Evolutionary conservation across 1,140 invertebrate species (phyloP), one percentile per base, ranked within the genome.

Genomic region (Drosophila suzukii): DNA sequence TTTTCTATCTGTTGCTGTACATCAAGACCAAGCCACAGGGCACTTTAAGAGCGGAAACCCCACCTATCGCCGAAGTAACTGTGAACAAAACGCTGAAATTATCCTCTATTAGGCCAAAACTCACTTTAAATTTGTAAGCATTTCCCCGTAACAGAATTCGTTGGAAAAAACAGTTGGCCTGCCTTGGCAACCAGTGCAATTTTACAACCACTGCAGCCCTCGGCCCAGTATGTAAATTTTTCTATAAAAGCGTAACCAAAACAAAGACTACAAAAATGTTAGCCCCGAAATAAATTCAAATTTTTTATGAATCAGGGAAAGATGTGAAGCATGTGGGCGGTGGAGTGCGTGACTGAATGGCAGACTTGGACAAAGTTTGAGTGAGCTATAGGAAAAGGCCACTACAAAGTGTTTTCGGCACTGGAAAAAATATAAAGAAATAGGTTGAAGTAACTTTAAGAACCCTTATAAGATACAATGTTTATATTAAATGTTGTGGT

Each of bases 241-340:
- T 24, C 15, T 17, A 59, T 46, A 62, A 66, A 66, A 68, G 30
- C 60, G 30, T 34, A 41, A 70, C 63, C 51, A 71, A 71, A 71
- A 70, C 43, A 68, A 50, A 70, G 36, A 34, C 67, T 47, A 82
- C 58, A 73, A 68, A 49, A 65, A 77, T 67, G 47, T 81, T 71
- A 80, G 51, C 43, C 65, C 38, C 53, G 53, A 82, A 72, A 88
- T 85, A 86, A 82, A 82, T 82, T 81, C 78, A 81, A 71, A 85
- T 71, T 78, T 86, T 85, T 86, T 85, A 85, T 85, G 82, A 85
- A 85, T 85, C 82, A 85, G 70, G 61, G 54, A 58, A 66, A 86
- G 63, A 78, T 67, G 49, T 36, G 46, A 34, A 34, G 20, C 43
- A 44, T 43, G 61, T 55, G 60, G 53, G 54, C 39, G 51, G 47